phyloP scores from a whole-genome alignment of 1,140 invertebrate species.

The Argopecten irradians region DNA sequence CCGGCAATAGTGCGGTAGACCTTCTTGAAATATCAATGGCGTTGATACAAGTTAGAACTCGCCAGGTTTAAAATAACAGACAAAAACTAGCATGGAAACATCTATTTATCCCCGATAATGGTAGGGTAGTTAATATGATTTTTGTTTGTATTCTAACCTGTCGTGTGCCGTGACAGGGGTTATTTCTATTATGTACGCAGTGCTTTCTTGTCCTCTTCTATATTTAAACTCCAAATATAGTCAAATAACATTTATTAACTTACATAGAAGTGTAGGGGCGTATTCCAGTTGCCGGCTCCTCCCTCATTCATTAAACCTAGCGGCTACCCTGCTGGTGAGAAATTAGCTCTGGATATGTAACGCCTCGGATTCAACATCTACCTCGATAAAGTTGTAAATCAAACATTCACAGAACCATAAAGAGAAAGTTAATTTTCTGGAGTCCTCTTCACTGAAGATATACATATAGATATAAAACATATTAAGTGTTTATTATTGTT shows the following conservation, averaged over 20 bases:
- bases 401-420: background rate
- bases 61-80: background rate
- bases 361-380: background rate
- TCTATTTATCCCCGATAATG: background rate
- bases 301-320: background rate
- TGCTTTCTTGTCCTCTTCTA: background rate
- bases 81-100: background rate
- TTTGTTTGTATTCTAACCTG: background rate
- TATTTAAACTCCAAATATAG: background rate
- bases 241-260: background rate
- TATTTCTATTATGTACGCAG: background rate
- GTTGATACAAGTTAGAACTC: background rate
- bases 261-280: conserved; percentile 14
- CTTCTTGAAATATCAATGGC: background rate
- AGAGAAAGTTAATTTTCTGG: background rate
- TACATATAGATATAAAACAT: background rate
- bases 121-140: background rate
- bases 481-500: background rate
- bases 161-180: background rate
- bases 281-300: background rate
- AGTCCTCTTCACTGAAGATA: background rate
- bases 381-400: background rate
- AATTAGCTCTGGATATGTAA: background rate
- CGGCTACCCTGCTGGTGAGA: background rate
- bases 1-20: too few species aligned